phyloP scores from a whole-genome alignment of 2,113 vertebrate species.

The Phodopus roborovskii region DNA sequence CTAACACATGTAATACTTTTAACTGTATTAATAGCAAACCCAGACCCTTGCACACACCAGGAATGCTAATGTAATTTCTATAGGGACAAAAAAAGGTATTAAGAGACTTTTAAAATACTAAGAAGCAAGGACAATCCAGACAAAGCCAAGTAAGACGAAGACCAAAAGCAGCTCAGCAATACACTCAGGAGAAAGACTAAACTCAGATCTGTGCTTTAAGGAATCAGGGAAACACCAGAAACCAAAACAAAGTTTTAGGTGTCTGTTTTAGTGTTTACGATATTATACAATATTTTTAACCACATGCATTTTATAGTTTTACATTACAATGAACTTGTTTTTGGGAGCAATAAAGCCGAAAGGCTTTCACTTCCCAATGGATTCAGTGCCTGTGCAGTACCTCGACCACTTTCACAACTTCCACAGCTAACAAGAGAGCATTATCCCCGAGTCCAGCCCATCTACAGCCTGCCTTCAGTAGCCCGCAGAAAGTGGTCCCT shows the following conservation, averaged over 20 bases:
- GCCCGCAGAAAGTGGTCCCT: background rate
- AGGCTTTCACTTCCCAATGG: background rate
- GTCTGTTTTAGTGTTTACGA: background rate
- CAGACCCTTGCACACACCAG: background rate
- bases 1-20: background rate
- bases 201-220: constrained; percentile 3
- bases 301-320: background rate
- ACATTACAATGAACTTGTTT: constrained; percentile 29
- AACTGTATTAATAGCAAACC: background rate
- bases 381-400: background rate
- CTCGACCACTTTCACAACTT: background rate
- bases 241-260: background rate
- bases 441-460: background rate
- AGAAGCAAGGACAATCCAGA: background rate
- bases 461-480: background rate
- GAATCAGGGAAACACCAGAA: background rate
- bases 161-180: background rate
- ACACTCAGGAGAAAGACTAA: background rate
- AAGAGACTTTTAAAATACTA: background rate
- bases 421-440: background rate
- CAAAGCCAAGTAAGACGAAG: constrained; percentile 35
- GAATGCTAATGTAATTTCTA: constrained; percentile 22
- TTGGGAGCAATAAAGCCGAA: constrained; percentile 15
- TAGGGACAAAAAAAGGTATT: background rate
- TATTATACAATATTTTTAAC: background rate